Base-by-base conservation (phyloP, 1,140 invertebrate genomes). In the Pinna nobilis region DNA sequence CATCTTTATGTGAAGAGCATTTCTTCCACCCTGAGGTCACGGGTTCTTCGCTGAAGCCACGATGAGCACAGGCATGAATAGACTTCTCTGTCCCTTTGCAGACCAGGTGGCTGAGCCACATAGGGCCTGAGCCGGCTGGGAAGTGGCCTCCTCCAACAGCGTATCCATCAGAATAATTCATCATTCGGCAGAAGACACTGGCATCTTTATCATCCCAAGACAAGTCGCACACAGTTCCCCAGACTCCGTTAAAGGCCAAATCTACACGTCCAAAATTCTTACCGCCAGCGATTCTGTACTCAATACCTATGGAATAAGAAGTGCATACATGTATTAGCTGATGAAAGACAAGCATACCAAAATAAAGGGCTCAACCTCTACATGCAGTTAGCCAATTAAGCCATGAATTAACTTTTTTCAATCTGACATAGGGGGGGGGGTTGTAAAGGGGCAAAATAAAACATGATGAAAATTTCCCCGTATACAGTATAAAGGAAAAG, bases 221-320 rank as follows among this genome's bases (percentile, higher is more conserved):
- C 2, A 74, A 55, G 41, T 84, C 80, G 65, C 82, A 84, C 0
- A 88, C 79, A 20, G 83, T 85, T 15, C 87, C 87, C 86, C 86
- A 87, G 11, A 61, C 50, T 23, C 75, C 73, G 32, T 77, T 77
- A 11, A 86, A 89, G 88, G 92, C 93, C 1, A 95, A 91, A 90
- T 95, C 93, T 11, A 95, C 83, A 63, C 93, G 89, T 11, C 94
- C 94, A 84, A 93, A 92, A 77, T 92, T 84, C 20, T 57, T 61
- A 25, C 65, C 59, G 25, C 67, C 70, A n/a, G 51, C 78, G 23
- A 83, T 25, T n/a, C 75, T 63, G 57, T 83, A 81, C 18, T 73
- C 35, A 5, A 81, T 76, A 59, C 80, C 79, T 81, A 20, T 9
- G 37, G 15, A 30, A 28, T 32, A 13, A 57, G 23, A 13, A 47